These are phyloP conservation scores for Eurytoma adleriae DNA, from an alignment of 2,888 invertebrate genomes.

Conservation along the genomic window DNA sequence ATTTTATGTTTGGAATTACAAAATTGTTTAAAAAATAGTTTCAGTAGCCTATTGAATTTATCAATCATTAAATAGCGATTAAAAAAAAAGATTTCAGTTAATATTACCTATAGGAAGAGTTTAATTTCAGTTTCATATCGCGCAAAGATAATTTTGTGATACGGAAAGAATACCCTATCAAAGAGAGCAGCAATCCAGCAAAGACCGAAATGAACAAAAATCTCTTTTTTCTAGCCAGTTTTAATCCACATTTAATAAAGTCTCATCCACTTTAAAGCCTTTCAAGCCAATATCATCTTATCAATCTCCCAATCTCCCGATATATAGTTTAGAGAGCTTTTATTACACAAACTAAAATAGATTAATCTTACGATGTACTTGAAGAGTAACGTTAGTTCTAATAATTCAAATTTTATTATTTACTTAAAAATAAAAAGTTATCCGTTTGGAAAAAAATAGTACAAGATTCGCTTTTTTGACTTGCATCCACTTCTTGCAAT, in stretches of 20 bases:
- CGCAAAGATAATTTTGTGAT: no score
- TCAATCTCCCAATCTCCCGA: constrained; percentile 13
- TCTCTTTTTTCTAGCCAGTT: not conserved
- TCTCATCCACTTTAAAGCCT: constrained; percentile 20
- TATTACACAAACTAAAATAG: constrained; percentile 29
- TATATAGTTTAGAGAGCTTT: constrained; percentile 21
- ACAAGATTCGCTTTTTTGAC: not conserved
- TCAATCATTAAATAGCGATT: no score
- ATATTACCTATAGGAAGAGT: no score
- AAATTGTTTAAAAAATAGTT: no score
- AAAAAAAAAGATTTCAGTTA: no score
- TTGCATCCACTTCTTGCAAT: not conserved
- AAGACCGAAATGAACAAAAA: not conserved
- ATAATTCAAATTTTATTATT: no score
- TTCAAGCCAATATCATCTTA: constrained; percentile 19
- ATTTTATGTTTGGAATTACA: no score
- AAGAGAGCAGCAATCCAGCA: not conserved
- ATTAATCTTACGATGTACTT: constrained; percentile 16
- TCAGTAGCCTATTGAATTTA: no score
- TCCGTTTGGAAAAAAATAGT: no score
- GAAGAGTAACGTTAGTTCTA: not conserved
- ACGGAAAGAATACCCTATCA: not conserved
- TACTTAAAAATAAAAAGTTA: no score
- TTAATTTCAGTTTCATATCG: no score
- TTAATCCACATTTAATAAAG: not conserved